These are phyloP conservation scores for Prinia subflava DNA, from an alignment of 2,113 vertebrate genomes.

Conservation along the genomic window DNA sequence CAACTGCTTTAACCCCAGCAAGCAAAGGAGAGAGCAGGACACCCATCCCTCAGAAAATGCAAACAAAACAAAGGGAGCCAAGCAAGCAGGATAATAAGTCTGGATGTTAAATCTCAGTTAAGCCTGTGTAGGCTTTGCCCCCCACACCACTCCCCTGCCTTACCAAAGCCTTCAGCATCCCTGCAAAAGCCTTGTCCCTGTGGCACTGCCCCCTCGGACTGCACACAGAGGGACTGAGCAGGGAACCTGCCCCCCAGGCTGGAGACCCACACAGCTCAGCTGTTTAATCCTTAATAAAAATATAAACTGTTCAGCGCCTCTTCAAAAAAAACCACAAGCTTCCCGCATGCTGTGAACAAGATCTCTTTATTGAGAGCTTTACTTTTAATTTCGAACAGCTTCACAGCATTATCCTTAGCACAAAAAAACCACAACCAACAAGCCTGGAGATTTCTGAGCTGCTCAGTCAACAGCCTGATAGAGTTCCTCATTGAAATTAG, in stretches of 20 bases:
- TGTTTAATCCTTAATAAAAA: constrained; percentile 7
- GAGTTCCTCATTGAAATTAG: not conserved
- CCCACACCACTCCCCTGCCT: not conserved
- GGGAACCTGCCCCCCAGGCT: not conserved
- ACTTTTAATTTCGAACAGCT: constrained; percentile 72
- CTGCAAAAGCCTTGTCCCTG: not conserved
- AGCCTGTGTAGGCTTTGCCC: not conserved
- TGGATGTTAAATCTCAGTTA: not conserved
- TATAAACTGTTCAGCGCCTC: not conserved
- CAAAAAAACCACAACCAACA: not conserved
- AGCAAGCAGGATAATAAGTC: not conserved
- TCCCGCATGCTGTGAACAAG: constrained; percentile 38
- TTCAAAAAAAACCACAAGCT: not conserved
- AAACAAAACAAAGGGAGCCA: not conserved
- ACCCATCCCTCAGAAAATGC: not conserved
- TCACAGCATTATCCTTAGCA: constrained; percentile 28
- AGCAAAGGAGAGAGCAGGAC: not conserved
- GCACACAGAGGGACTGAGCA: not conserved
- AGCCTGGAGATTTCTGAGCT: not conserved
- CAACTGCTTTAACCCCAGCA: not conserved
- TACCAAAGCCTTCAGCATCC: not conserved
- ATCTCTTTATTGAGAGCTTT: constrained; percentile 68
- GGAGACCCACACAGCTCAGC: not conserved
- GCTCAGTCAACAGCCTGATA: constrained; percentile 18
- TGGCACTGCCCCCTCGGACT: fast-evolving